These are phyloP conservation scores for Penelope pileata DNA, from an alignment of 2,113 vertebrate species.

Conservation along the genomic window DNA sequence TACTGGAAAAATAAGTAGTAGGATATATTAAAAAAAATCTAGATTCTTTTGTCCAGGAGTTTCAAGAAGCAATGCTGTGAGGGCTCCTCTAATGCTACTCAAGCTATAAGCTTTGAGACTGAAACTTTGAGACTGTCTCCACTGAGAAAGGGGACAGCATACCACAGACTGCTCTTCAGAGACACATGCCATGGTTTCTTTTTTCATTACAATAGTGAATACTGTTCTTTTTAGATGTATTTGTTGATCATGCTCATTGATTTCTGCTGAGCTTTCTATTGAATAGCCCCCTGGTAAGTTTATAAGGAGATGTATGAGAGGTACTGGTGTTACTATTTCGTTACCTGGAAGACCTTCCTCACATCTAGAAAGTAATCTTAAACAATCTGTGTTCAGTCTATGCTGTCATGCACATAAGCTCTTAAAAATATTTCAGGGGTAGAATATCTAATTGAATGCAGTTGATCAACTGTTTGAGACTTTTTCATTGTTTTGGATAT, in stretches of 20 bases:
- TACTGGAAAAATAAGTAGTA: background rate
- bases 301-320: background rate
- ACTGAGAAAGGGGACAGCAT: background rate
- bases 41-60: accelerated
- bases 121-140: background rate
- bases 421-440: background rate
- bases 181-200: background rate
- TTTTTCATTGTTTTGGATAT: background rate
- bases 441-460: background rate
- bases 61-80: background rate
- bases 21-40: background rate
- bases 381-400: background rate
- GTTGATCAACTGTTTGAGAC: background rate
- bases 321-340: background rate
- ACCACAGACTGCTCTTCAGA: background rate
- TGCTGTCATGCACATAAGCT: background rate
- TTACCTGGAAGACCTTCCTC: background rate
- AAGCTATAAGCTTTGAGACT: background rate
- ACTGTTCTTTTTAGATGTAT: background rate
- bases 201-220: background rate
- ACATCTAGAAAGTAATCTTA: background rate
- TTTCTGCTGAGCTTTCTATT: background rate
- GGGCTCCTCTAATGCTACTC: background rate
- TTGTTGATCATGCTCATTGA: background rate
- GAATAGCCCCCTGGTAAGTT: background rate